Percentiles rank a stretch among this genome's conserved stretches.
These are phyloP conservation scores for Synanceia verrucosa DNA, from an alignment of 2,797 vertebrate genomes.

Conservation along the genomic window DNA sequence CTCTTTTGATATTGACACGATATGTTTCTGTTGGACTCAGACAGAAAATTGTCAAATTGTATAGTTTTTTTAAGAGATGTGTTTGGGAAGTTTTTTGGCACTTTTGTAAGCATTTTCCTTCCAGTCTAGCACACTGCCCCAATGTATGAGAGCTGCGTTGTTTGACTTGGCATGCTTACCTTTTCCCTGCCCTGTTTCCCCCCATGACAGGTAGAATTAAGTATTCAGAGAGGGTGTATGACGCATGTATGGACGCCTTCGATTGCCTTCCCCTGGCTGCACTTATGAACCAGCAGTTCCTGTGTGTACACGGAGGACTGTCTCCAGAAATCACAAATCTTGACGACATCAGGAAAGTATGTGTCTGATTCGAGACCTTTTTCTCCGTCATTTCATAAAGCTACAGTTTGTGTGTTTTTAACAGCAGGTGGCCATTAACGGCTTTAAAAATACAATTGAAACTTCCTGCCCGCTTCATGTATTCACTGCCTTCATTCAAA, in stretches of 20 bases:
- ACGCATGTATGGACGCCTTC: constrained; percentile 99
- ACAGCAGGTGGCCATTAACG: constrained; percentile 15
- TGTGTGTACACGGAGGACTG: constrained; percentile 97
- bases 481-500: constrained; percentile 29
- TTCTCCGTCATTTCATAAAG: constrained; percentile 34
- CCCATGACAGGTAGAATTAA: constrained; percentile 97
- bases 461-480: constrained; percentile 10
- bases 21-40: constrained; percentile 65
- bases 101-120: constrained; percentile 48
- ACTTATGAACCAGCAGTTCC: constrained; percentile 99
- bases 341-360: constrained; percentile 99
- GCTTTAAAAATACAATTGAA: constrained; percentile 26
- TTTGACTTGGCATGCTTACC: constrained; percentile 68
- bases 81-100: constrained; percentile 58
- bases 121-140: constrained; percentile 46
- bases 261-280: constrained; percentile 99
- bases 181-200: constrained; percentile 47
- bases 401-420: constrained; percentile 15
- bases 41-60: constrained; percentile 41
- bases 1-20: constrained; percentile 72
- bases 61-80: constrained; percentile 39
- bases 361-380: constrained; percentile 68
- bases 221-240: constrained; percentile 98
- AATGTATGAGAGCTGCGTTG: constrained; percentile 53
- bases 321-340: constrained; percentile 99